Evolutionary conservation across 2,888 invertebrate species (phyloP).

Genomic region (Hyles lineata): DNA sequence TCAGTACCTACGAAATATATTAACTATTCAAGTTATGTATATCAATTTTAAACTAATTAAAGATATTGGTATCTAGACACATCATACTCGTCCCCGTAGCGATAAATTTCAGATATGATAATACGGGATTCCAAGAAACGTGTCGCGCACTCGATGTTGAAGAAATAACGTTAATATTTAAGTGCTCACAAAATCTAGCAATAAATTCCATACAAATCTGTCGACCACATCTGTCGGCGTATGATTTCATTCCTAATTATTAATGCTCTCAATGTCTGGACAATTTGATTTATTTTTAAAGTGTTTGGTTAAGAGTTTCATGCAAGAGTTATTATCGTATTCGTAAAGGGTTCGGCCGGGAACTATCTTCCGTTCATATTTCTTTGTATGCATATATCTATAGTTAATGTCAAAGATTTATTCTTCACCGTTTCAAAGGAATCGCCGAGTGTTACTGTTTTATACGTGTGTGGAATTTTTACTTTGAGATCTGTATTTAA

Average conservation of each 20-base stretch:
- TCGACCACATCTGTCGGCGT: slow-evolving; percentile 21
- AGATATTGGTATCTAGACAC: too few relatives aligned
- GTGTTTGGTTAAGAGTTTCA: slow-evolving; percentile 9
- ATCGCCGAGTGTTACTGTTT: slow-evolving; percentile 1
- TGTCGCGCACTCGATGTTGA: too few relatives aligned
- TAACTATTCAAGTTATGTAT: not conserved
- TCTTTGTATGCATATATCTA: slow-evolving; percentile 23
- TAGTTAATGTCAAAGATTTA: slow-evolving; percentile 21
- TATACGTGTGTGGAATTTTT: slow-evolving; percentile 23
- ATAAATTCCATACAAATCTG: slow-evolving; percentile 22
- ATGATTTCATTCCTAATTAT: slow-evolving; percentile 25
- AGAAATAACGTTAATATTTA: not conserved
- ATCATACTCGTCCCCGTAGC: too few relatives aligned
- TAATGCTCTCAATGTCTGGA: slow-evolving; percentile 17
- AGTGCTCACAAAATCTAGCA: not conserved
- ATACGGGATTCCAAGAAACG: too few relatives aligned
- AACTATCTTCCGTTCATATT: slow-evolving; percentile 22
- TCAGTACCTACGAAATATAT: not conserved
- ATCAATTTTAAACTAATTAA: too few relatives aligned
- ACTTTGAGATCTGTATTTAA: not conserved
- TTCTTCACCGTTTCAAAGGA: slow-evolving; percentile 17
- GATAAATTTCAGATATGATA: too few relatives aligned
- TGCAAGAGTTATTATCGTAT: slow-evolving; percentile 25
- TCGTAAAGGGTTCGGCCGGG: slow-evolving; percentile 11
- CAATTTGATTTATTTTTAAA: slow-evolving; percentile 12